Percentiles rank a stretch among this genome's conserved stretches.
Conservation (phyloP, 2,888 invertebrate species). For the Malthinus seriepunctatus region DNA sequence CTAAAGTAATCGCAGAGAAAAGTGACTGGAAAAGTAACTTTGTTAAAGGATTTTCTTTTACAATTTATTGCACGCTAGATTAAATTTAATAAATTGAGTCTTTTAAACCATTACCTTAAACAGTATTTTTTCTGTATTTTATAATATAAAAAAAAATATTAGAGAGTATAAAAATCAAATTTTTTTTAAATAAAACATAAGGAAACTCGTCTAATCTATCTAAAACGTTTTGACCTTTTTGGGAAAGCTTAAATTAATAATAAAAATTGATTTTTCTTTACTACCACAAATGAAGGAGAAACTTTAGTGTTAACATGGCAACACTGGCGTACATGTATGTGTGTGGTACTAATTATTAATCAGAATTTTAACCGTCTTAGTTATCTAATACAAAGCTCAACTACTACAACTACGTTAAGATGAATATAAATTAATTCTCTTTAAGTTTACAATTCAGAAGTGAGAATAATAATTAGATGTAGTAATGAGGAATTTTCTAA, state of each 20-base stretch:
- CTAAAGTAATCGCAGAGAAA: too few relatives aligned
- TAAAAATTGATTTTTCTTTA: constrained; percentile 2
- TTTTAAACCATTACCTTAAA: too few relatives aligned
- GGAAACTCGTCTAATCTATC: background rate
- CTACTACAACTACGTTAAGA: background rate
- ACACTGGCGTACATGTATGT: background rate
- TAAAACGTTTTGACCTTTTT: constrained; percentile 3
- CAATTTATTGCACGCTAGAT: too few relatives aligned
- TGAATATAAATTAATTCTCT: constrained; percentile 3
- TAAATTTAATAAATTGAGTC: too few relatives aligned
- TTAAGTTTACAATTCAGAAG: background rate
- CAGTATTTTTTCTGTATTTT: too few relatives aligned
- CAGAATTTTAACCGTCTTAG: background rate
- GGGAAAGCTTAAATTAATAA: background rate
- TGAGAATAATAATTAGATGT: too few relatives aligned
- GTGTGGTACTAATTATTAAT: background rate
- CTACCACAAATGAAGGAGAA: background rate
- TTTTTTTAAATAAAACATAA: too few relatives aligned
- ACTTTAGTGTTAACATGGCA: background rate
- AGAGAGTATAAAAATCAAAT: too few relatives aligned
- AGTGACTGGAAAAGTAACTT: too few relatives aligned
- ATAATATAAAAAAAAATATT: too few relatives aligned
- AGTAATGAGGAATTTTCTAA: too few relatives aligned
- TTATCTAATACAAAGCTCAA: background rate
- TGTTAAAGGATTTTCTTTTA: too few relatives aligned